Conservation (phyloP, 2,113 vertebrate species). For the Pogona vitticeps region DNA sequence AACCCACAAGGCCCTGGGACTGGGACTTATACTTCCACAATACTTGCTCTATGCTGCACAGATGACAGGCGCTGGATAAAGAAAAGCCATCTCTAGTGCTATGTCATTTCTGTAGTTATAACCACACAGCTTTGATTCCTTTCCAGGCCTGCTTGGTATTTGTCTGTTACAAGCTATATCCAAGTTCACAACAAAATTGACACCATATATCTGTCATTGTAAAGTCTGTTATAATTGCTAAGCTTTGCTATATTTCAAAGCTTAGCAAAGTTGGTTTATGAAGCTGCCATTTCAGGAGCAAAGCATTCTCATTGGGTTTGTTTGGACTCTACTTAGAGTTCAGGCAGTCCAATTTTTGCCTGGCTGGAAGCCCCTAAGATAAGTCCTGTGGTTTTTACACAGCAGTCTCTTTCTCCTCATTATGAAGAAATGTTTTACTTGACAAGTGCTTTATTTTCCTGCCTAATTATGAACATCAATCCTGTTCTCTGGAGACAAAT, state of each 20-base stretch:
- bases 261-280: background rate
- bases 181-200: background rate
- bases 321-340: background rate
- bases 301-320: background rate
- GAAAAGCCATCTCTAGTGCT: background rate
- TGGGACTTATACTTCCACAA: background rate
- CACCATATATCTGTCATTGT: background rate
- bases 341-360: background rate
- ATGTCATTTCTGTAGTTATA: background rate
- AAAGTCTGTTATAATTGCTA: background rate
- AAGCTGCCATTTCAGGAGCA: background rate
- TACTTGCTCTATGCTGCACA: background rate
- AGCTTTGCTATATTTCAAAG: background rate
- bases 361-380: background rate
- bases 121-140: background rate
- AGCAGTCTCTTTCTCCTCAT: constrained; percentile 6
- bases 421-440: constrained; percentile 7
- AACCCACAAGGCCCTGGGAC: background rate
- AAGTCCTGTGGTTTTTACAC: constrained; percentile 19
- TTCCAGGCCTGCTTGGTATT: background rate
- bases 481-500: constrained; percentile 30
- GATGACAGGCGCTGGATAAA: no score
- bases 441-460: constrained; percentile 12
- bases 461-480: background rate
- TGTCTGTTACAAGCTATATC: background rate